Conservation (phyloP, 2,888 invertebrate genomes). For the Coecobrya sp. region DNA sequence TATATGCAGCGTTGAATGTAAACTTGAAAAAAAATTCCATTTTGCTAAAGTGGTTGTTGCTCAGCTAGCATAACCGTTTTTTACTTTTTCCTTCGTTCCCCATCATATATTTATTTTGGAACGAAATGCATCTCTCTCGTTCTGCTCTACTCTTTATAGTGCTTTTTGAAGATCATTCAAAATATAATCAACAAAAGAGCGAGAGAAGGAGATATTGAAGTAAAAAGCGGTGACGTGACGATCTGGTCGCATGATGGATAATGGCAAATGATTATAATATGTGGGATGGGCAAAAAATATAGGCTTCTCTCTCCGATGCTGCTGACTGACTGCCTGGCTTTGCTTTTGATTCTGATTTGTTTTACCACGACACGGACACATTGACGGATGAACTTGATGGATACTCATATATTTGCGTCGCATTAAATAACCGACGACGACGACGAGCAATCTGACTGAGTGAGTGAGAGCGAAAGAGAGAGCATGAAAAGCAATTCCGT, state of each 20-base stretch:
- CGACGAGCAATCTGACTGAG: too few species aligned
- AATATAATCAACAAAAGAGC: neutral
- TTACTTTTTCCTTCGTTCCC: neutral
- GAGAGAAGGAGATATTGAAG: neutral
- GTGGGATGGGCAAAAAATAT: neutral
- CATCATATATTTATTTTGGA: neutral
- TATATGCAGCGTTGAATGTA: neutral
- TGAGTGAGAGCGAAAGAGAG: neutral
- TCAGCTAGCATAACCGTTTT: neutral
- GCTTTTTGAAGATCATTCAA: neutral
- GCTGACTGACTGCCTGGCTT: neutral
- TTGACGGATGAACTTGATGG: conserved; percentile 9
- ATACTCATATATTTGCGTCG: neutral
- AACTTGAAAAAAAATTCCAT: neutral
- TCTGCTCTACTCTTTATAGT: too few species aligned
- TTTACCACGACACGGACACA: neutral
- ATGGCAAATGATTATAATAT: conserved; percentile 2
- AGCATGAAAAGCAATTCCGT: neutral
- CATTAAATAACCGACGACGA: neutral
- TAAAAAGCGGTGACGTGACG: conserved; percentile 28
- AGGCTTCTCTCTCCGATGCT: neutral
- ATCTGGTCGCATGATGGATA: conserved; percentile 33
- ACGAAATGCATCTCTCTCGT: neutral
- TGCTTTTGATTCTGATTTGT: conserved; percentile 29
- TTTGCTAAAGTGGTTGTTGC: neutral